A percentile compares a stretch with the other conserved stretches of the same genome.
phyloP scores from a whole-genome alignment of 30 jellyfish, hydroid and myxozoan genomes.

The Aurelia sp. region DNA sequence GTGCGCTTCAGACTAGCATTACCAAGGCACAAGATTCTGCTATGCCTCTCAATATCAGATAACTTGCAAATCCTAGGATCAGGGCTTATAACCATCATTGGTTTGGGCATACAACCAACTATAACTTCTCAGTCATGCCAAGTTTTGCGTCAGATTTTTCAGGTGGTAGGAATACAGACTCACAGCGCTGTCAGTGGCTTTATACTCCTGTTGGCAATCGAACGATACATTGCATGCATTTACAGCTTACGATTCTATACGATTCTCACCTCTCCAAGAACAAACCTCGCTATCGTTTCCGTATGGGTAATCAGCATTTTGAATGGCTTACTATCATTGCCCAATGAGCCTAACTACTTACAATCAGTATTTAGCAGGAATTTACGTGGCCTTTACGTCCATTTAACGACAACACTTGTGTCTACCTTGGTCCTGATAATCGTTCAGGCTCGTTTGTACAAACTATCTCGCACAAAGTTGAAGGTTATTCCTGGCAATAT shows the following conservation, averaged over 20 bases:
- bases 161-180: background rate
- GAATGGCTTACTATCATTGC: background rate
- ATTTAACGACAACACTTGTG: background rate
- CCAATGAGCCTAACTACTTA: background rate
- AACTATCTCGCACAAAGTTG: background rate
- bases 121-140: background rate
- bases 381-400: background rate
- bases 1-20: background rate
- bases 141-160: background rate
- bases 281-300: background rate
- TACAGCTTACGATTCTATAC: constrained; percentile 13
- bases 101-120: background rate
- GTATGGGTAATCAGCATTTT: constrained; percentile 7
- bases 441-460: constrained; percentile 7
- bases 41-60: constrained; percentile 23
- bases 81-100: background rate
- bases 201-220: constrained; percentile 3
- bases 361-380: background rate
- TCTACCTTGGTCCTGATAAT: background rate
- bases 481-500: background rate
- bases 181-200: background rate
- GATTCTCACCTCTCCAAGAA: background rate
- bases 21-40: constrained; percentile 33
- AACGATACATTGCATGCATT: constrained; percentile 33
- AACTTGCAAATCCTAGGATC: background rate